Evolutionary conservation across 1,140 invertebrate genomes (phyloP).

Genomic region (Heliconius hewitsoni): DNA sequence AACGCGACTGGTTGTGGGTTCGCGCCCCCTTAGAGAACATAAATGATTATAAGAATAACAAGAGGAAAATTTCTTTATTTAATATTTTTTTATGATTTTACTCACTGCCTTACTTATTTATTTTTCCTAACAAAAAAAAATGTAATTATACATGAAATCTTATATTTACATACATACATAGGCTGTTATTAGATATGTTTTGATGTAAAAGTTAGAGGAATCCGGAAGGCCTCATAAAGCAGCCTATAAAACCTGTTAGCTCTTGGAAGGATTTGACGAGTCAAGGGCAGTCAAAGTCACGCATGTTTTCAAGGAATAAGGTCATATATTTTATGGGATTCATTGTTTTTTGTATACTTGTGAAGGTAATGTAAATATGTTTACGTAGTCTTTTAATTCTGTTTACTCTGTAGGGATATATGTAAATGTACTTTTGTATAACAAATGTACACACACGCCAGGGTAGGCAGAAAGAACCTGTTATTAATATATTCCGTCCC

Average conservation of each 20-base stretch:
- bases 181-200: conserved; percentile 19
- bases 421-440: too few relatives aligned
- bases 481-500: too few relatives aligned
- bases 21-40: too few relatives aligned
- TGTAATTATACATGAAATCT: neutral
- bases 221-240: conserved; percentile 40
- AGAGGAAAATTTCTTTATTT: too few relatives aligned
- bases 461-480: too few relatives aligned
- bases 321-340: conserved; percentile 14
- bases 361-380: neutral
- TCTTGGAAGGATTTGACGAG: conserved; percentile 22
- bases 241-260: conserved; percentile 38
- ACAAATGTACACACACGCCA: too few relatives aligned
- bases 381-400: too few relatives aligned
- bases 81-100: too few relatives aligned
- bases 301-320: conserved; percentile 9
- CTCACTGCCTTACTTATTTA: too few relatives aligned
- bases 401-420: too few relatives aligned
- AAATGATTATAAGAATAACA: too few relatives aligned
- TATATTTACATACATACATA: neutral
- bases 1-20: too few relatives aligned
- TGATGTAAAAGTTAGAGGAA: conserved; percentile 24
- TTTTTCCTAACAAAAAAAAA: neutral
- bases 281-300: conserved; percentile 52
- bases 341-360: neutral